Base-by-base conservation (phyloP, 2,797 vertebrate species). In the Premnoplex brunnescens region DNA sequence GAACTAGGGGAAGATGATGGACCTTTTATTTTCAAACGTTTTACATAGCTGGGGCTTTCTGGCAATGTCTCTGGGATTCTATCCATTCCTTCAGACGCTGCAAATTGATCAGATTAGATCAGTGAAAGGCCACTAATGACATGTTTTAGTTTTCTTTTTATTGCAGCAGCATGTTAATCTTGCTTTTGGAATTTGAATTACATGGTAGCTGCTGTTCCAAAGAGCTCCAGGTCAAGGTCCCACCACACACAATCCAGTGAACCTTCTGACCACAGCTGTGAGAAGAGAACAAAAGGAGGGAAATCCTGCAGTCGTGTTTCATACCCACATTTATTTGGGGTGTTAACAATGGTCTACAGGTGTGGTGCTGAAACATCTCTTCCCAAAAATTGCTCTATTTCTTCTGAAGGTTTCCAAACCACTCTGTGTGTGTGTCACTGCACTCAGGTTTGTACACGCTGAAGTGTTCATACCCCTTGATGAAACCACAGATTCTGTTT, bases 71-170 rank as follows among this genome's bases (percentile, higher is more conserved):
- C 62, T 92, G 82, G 78, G 75, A 84, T 94, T 94, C 79, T 67
- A 81, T 80, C 91, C 10, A 72, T 88, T 91, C 75, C 77, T 93
- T 95, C 63, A 94, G 85, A 97, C 85, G 86, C 85, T 96, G 88
- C 85, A 92, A 83, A 89, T 64, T 93, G 93, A 96, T 96, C 95
- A 85, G 95, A 96, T 96, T 93, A 95, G 74, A 88, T 74, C 72
- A 94, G 69, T 93, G 85, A 95, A 87, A 93, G 69, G 67, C 89
- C 83, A 89, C 73, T 95, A 95, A 95, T 91, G 66, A 91, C 80
- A 95, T 59, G 66, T 92, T 96, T 96, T 81, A 54, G 49, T 60
- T 83, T 91, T 64, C 63, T 83, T 91, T 91, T 49, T 84, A 44
- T 75, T 75, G 82, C 59, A 90, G 67, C 74, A 92, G 26, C 32